phyloP scores from a whole-genome alignment of 2,888 invertebrate species.

The Diarsia rubi region DNA sequence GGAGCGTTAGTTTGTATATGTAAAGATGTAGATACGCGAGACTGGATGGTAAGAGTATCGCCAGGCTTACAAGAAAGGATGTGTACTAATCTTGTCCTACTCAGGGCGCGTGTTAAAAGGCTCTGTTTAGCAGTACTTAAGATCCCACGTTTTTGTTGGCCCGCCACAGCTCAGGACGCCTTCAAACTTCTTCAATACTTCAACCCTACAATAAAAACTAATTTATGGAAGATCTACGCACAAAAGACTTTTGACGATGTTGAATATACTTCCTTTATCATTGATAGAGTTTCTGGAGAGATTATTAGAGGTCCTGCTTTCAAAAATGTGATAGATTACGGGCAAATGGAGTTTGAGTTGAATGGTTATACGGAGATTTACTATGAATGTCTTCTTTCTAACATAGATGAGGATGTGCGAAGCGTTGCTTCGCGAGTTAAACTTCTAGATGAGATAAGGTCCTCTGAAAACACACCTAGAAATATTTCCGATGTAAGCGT shows the following conservation, averaged over 20 bases:
- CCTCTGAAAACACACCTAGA: conserved; percentile 76
- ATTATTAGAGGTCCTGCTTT: conserved; percentile 83
- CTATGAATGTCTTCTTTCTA: conserved; percentile 80
- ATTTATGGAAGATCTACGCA: conserved; percentile 82
- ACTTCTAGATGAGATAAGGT: conserved; percentile 79
- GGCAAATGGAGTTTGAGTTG: conserved; percentile 86
- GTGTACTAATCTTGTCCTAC: conserved; percentile 78
- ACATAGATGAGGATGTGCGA: conserved; percentile 80
- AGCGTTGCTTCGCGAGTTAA: conserved; percentile 84
- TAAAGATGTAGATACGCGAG: conserved; percentile 81
- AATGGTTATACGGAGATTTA: conserved; percentile 85
- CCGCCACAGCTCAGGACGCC: conserved; percentile 81
- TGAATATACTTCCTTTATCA: conserved; percentile 81
- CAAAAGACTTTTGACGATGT: conserved; percentile 77
- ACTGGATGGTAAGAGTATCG: conserved; percentile 84
- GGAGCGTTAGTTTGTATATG: conserved; percentile 87
- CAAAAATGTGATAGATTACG: conserved; percentile 85
- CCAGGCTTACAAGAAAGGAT: conserved; percentile 86
- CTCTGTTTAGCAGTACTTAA: conserved; percentile 83
- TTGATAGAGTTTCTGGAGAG: conserved; percentile 84
- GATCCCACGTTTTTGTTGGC: conserved; percentile 82
- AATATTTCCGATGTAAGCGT: conserved; percentile 67
- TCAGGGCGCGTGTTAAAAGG: conserved; percentile 82
- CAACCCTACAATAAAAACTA: conserved; percentile 82
- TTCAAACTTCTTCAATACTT: conserved; percentile 87